A percentile compares a stretch with the other conserved stretches of the same genome.
phyloP scores from a whole-genome alignment of 2,797 vertebrate species.

The Coracias cyanogaster region DNA sequence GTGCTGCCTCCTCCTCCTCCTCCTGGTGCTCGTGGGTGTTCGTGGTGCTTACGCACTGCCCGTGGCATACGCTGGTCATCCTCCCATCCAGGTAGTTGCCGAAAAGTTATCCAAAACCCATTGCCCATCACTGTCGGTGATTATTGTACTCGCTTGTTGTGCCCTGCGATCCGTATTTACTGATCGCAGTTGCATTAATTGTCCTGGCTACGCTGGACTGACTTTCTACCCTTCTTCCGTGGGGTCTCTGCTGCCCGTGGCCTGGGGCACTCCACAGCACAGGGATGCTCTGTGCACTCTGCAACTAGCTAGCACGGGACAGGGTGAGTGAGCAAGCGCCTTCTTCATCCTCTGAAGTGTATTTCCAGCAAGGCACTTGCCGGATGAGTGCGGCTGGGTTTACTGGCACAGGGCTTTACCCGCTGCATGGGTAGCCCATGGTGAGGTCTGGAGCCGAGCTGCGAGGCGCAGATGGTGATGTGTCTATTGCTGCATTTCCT shows the following conservation, averaged over 20 bases:
- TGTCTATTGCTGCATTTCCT: background rate
- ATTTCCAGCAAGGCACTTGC: background rate
- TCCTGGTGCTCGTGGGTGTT: background rate
- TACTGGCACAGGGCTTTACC: background rate
- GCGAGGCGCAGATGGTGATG: accelerated
- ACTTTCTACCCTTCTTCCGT: background rate
- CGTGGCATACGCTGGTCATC: accelerated
- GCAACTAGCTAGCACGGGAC: accelerated
- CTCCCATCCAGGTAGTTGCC: background rate
- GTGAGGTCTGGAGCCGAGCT: accelerated
- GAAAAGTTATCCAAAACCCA: background rate
- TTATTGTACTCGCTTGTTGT: background rate
- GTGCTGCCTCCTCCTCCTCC: background rate
- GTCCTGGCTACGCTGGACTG: no score
- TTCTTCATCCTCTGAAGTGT: background rate
- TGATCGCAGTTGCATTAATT: background rate
- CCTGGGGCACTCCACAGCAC: accelerated
- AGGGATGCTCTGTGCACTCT: accelerated
- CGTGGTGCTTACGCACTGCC: background rate
- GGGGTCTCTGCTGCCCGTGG: accelerated
- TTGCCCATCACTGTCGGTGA: accelerated
- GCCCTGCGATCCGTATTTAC: accelerated
- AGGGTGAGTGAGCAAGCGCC: accelerated
- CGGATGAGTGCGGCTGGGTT: background rate
- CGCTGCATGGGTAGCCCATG: accelerated